phyloP scores from a whole-genome alignment of 2,797 vertebrate species.

The Aselliscus stoliczkanus region DNA sequence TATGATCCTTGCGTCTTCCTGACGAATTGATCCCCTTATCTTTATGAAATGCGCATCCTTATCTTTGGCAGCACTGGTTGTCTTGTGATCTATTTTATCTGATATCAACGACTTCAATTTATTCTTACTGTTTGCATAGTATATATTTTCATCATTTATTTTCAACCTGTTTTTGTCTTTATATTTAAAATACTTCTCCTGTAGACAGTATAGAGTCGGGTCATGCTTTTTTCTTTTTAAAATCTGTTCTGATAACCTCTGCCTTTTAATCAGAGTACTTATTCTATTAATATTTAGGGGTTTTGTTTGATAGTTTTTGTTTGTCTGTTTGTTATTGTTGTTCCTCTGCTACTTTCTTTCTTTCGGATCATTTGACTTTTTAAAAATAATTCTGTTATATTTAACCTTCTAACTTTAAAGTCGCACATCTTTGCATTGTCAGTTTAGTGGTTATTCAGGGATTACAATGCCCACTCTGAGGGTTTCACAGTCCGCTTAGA shows the following conservation, averaged over 20 bases:
- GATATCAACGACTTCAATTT: rapidly evolving
- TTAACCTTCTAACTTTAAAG: background rate
- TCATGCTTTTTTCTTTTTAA: background rate
- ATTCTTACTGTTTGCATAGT: rapidly evolving
- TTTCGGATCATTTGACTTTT: background rate
- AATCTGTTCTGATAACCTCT: background rate
- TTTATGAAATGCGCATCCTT: rapidly evolving
- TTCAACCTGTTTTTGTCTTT: too few species aligned
- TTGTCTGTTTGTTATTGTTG: background rate
- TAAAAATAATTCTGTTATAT: background rate
- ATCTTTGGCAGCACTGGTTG: rapidly evolving
- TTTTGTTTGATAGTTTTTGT: background rate
- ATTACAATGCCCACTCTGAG: rapidly evolving
- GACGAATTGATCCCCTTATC: background rate
- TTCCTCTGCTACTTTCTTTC: background rate
- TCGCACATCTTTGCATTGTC: background rate
- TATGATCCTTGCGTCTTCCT: rapidly evolving
- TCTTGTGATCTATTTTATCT: background rate
- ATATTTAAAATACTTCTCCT: background rate
- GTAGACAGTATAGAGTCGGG: background rate
- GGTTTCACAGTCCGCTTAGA: rapidly evolving
- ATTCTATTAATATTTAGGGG: background rate
- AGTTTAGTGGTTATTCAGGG: rapidly evolving
- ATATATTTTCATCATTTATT: rapidly evolving
- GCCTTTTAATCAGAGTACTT: background rate